phyloP scores from a whole-genome alignment of 1,140 invertebrate genomes.

The Drosophila triauraria region DNA sequence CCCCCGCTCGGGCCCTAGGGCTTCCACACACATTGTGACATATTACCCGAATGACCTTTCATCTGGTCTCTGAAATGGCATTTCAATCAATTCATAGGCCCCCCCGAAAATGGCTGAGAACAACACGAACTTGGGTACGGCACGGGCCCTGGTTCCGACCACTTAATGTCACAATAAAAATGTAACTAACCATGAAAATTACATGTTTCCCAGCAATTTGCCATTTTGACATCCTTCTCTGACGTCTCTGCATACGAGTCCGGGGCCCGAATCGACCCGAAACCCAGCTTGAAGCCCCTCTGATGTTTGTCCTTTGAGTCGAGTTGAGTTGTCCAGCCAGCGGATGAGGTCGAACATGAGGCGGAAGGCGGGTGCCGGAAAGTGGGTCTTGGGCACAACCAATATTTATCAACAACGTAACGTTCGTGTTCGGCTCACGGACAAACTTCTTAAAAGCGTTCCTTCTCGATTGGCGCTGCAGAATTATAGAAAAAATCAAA shows the following conservation, averaged over 20 bases:
- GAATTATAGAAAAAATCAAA: conserved; percentile 77
- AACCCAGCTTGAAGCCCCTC: conserved; percentile 8
- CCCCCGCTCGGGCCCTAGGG: no score
- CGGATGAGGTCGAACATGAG: conserved; percentile 29
- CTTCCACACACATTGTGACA: conserved; percentile 41
- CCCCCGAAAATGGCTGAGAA: conserved; percentile 29
- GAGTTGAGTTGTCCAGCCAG: conserved; percentile 37
- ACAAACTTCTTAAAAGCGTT: conserved; percentile 77
- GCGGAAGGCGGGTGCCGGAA: no score
- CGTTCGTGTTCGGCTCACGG: conserved; percentile 70
- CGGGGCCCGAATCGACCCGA: not conserved
- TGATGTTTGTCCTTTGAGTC: conserved; percentile 54
- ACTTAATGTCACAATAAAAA: conserved; percentile 84
- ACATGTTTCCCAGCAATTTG: conserved; percentile 83
- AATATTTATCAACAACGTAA: conserved; percentile 81
- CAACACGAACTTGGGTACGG: conserved; percentile 30
- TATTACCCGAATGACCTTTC: conserved; percentile 61
- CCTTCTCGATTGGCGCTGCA: conserved; percentile 41
- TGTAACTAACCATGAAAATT: conserved; percentile 83
- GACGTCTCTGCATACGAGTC: conserved; percentile 63
- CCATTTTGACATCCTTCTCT: conserved; percentile 69
- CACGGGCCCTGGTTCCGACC: conserved; percentile 46
- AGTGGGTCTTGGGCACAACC: conserved; percentile 46
- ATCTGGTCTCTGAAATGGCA: conserved; percentile 56
- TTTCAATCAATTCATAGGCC: conserved; percentile 77